Evolutionary conservation across 2,113 vertebrate genomes (phyloP).

Genomic region (Halichoeres trimaculatus): DNA sequence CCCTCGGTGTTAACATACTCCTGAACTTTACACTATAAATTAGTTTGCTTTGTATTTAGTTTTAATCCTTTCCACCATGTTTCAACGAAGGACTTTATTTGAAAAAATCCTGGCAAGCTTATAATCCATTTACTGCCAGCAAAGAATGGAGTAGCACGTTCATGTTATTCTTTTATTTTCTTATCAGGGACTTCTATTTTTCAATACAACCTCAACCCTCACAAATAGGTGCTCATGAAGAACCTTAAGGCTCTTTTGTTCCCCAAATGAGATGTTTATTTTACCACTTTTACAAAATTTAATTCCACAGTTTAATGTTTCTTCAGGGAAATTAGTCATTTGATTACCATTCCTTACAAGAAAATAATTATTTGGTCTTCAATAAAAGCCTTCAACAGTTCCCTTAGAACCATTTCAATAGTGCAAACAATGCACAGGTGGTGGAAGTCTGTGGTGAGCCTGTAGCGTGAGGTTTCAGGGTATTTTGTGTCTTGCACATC

Average conservation of each 20-base stretch:
- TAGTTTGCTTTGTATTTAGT: no score
- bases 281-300: not conserved
- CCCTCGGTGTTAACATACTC: no score
- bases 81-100: no score
- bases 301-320: not conserved
- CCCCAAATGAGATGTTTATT: not conserved
- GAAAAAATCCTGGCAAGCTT: no score
- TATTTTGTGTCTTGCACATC: slow-evolving; percentile 6
- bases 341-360: not conserved
- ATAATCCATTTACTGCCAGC: not conserved
- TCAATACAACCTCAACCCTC: not conserved
- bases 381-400: not conserved
- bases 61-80: no score
- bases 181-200: not conserved
- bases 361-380: not conserved
- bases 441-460: slow-evolving; percentile 4
- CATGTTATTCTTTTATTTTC: not conserved
- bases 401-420: not conserved
- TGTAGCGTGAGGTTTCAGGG: not conserved
- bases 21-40: no score
- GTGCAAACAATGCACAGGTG: not conserved
- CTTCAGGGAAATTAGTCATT: not conserved
- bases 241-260: not conserved
- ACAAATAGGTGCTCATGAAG: not conserved
- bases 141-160: not conserved